Base-by-base conservation (phyloP, 2,113 vertebrate species). In the Piliocolobus tephrosceles region DNA sequence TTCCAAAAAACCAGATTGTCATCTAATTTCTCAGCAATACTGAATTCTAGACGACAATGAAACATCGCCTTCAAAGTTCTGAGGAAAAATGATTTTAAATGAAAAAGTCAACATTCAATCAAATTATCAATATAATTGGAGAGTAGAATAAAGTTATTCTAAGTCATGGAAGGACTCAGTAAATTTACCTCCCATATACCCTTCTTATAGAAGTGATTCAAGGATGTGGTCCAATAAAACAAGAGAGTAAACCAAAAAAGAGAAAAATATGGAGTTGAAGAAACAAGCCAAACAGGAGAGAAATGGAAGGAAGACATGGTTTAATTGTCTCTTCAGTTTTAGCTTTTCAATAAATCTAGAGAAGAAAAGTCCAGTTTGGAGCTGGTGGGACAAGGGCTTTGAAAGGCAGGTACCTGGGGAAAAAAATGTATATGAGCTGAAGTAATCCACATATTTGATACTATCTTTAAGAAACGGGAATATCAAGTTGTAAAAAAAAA, bases 71-170 rank as follows among this genome's bases (percentile, higher is more conserved):
- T 95, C n/a, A 40, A 91, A 85, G 5, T 85, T 96, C 91, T 86
- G 64, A 91, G 20, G n/a, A 30, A 88, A 76, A 85, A 87, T 76
- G 3, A n/a, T 52, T 81, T 81, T 81, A 79, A 89, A 35, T 84
- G 8, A 85, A 90, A 92, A 92, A 57, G 16, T 72, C 25, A 73
- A 75, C 6, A 79, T 2, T 88, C 3, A 64, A 66, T 68, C 40
- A 79, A 94, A 90, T 84, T 85, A 47, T 75, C 50, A 85, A 90
- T 66, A 47, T 94, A 86, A 82, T 86, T 20, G 82, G 58, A 91
- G 50, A 52, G n/a, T 72, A 79, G 30, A 68, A 91, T 72, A 78
- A 90, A 87, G 35, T 18, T 75, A 96, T 35, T 95, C 40, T 78
- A 72, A 84, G 32, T 90, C 35, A 66, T 50, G 2, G 47, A 75